Conservation (phyloP, 1,140 invertebrate genomes). For the Pentalonia nigronervosa region DNA sequence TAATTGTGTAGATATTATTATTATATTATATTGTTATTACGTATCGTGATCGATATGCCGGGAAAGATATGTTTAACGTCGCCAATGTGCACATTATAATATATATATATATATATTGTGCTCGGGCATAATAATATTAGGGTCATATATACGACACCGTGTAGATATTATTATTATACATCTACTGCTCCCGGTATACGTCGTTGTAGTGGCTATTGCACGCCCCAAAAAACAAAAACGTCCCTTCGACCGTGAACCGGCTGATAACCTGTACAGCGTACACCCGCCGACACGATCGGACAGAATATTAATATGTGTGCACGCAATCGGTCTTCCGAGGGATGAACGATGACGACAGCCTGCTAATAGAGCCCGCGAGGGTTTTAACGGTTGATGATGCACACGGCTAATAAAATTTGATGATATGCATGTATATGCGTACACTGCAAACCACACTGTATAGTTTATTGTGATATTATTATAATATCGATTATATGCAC, state of each 20-base stretch:
- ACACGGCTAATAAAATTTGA: neutral
- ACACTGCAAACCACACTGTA: neutral
- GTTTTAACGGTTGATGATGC: neutral
- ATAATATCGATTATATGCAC: neutral
- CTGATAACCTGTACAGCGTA: neutral
- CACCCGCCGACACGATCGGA: neutral
- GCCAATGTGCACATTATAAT: neutral
- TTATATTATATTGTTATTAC: neutral
- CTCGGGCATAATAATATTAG: neutral
- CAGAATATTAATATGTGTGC: neutral
- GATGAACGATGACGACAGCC: conserved; percentile 49
- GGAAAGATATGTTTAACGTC: neutral
- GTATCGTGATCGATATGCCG: neutral
- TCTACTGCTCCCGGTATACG: neutral
- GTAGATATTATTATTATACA: neutral
- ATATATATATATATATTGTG: neutral
- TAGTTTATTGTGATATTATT: neutral
- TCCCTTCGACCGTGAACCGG: conserved; percentile 24
- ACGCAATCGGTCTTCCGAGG: conserved; percentile 26
- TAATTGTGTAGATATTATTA: neutral
- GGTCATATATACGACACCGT: neutral
- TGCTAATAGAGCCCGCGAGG: neutral
- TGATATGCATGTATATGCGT: neutral
- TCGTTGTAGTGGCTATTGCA: neutral
- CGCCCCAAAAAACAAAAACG: conserved; percentile 15